phyloP scores from a whole-genome alignment of 2,797 vertebrate species.

The Nyctibius grandis region DNA sequence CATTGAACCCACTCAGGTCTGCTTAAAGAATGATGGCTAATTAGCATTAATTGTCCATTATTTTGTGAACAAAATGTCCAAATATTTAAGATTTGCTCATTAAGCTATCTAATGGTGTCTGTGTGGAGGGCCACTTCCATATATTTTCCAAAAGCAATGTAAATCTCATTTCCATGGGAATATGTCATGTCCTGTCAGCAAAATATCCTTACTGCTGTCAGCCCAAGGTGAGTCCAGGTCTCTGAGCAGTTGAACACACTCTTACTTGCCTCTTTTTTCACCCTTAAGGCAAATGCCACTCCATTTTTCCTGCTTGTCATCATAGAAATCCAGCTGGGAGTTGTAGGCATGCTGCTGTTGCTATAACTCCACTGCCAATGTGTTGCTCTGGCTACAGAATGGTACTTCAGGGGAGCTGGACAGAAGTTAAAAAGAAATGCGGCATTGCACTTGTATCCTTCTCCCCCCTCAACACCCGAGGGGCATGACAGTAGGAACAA shows the following conservation, averaged over 20 bases:
- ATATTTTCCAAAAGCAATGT: neutral
- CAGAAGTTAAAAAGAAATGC: neutral
- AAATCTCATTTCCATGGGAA: neutral
- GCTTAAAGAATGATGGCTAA: neutral
- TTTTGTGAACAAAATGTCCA: neutral
- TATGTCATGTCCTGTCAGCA: neutral
- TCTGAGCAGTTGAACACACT: neutral
- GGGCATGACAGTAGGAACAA: neutral
- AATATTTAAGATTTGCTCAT: neutral
- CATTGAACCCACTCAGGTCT: neutral
- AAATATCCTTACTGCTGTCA: neutral
- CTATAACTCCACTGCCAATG: neutral
- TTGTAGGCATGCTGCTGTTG: neutral
- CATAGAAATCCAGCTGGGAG: neutral
- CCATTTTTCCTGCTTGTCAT: neutral
- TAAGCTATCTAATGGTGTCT: neutral
- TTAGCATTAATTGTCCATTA: neutral
- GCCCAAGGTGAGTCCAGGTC: neutral
- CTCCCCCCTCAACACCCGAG: neutral
- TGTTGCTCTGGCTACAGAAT: neutral
- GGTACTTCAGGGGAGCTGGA: neutral
- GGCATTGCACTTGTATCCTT: neutral
- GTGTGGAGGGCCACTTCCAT: neutral
- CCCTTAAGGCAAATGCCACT: neutral
- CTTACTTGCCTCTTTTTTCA: neutral